Evolutionary conservation across 2,888 invertebrate genomes (phyloP), one percentile per base, ranked within the genome.

Genomic region (Scaptomyza parva): DNA sequence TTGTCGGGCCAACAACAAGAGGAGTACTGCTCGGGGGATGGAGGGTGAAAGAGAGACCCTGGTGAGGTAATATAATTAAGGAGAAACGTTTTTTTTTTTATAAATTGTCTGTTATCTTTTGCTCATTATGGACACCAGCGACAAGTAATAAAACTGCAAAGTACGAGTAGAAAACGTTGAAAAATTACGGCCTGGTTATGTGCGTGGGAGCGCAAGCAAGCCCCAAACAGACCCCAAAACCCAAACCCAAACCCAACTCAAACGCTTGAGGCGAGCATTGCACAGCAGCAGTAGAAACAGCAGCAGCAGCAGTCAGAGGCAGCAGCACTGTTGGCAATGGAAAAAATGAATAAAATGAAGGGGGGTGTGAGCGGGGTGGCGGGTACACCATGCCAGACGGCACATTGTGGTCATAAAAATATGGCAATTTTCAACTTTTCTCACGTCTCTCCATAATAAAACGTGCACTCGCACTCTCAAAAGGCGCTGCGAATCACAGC

Each of bases 331-430:
- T 30, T 48, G 14, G 48, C n/a, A 11, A 30, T 5, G 20, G 18
- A 7, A 22, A 6, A 20, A 14, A 30, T 35, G 33, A 14, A 20
- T 2, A 28, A 28, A n/a, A n/a, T n/a, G n/a, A n/a, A n/a, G n/a
- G 45, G 35, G 37, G 17, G 7, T 28, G 18, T 12, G 41, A 9
- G 37, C 40, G 55, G 22, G 9, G 61, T 43, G 37, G 43, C 55
- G 22, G 9, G 61, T 43, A 39, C 54, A 48, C 51, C 55, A 22
- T 45, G 68, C 70, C 77, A 77, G 78, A 70, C 76, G 76, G 73
- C 82, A 74, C 79, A 79, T 76, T 79, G 82, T 69, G 78, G 77
- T 76, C 80, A 82, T 83, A 82, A 83, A 82, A 83, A 80, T 79
- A 78, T 76, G 78, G 78, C 75, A 79, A 82, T 82, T 82, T 82